Conservation (phyloP, 2,888 invertebrate species). For the Noctua comes region DNA sequence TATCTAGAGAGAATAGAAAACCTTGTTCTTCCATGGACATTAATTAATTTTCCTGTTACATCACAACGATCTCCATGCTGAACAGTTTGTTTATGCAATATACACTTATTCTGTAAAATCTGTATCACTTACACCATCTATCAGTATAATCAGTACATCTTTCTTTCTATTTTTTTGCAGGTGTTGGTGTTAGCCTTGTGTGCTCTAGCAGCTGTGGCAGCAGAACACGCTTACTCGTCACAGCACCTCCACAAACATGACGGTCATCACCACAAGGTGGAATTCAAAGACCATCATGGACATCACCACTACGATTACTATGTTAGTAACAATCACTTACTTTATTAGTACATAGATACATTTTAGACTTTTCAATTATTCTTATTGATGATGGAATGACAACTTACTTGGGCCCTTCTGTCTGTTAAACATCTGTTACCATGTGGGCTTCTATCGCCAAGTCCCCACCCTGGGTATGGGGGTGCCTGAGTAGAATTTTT, state of each 20-base stretch:
- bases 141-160: not conserved
- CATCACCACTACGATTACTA: slow-evolving; percentile 62
- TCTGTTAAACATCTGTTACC: too few species aligned
- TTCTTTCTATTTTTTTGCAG: slow-evolving; percentile 25
- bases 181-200: slow-evolving; percentile 39
- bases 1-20: not conserved
- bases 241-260: slow-evolving; percentile 75
- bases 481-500: too few species aligned
- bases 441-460: too few species aligned
- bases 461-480: too few species aligned
- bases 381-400: too few species aligned
- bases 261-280: slow-evolving; percentile 61
- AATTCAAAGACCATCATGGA: slow-evolving; percentile 51
- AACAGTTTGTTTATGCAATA: not conserved
- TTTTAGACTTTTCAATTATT: too few species aligned
- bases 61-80: not conserved
- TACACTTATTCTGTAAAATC: not conserved
- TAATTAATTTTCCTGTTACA: not conserved
- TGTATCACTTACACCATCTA: not conserved
- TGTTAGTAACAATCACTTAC: slow-evolving; percentile 29
- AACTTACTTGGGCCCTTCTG: too few species aligned
- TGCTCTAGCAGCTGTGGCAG: slow-evolving; percentile 65
- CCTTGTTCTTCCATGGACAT: not conserved
- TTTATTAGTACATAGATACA: too few species aligned
- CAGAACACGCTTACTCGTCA: slow-evolving; percentile 79